Percentiles rank a stretch among this genome's conserved stretches.
These are phyloP conservation scores for Pipistrellus kuhlii DNA, from an alignment of 2,797 vertebrate genomes.

Conservation along the genomic window DNA sequence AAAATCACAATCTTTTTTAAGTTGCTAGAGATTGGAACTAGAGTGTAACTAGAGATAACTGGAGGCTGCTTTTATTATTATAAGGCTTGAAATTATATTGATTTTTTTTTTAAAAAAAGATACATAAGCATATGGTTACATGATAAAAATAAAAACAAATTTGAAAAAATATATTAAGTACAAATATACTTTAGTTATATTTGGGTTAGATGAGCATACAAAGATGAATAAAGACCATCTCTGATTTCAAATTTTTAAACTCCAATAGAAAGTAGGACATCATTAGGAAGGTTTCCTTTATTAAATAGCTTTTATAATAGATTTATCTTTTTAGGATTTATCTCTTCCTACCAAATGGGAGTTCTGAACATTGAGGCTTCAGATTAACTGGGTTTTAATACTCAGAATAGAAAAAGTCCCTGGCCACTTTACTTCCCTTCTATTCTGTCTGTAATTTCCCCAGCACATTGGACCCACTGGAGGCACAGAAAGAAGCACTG, in stretches of 20 bases:
- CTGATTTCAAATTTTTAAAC: neutral
- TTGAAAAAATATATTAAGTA: neutral
- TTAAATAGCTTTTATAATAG: neutral
- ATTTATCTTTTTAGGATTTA: neutral
- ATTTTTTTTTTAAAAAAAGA: neutral
- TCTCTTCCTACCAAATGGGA: neutral
- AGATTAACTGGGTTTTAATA: neutral
- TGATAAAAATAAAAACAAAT: constrained; percentile 35
- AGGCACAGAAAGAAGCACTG: neutral
- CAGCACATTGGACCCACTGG: neutral
- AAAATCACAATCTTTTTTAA: constrained; percentile 20
- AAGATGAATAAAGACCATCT: neutral
- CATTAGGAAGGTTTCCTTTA: neutral
- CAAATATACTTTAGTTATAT: neutral
- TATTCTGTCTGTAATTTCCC: neutral
- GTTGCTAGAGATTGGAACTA: neutral
- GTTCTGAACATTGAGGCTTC: neutral
- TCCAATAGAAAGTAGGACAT: neutral
- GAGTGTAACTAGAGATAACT: neutral
- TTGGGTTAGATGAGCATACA: neutral
- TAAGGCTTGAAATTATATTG: neutral
- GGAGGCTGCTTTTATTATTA: neutral
- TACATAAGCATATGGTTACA: neutral
- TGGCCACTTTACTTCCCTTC: neutral
- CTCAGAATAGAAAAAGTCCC: neutral